phyloP scores from a whole-genome alignment of 92 coral and sea anemone species.

The Muricea muricata region DNA sequence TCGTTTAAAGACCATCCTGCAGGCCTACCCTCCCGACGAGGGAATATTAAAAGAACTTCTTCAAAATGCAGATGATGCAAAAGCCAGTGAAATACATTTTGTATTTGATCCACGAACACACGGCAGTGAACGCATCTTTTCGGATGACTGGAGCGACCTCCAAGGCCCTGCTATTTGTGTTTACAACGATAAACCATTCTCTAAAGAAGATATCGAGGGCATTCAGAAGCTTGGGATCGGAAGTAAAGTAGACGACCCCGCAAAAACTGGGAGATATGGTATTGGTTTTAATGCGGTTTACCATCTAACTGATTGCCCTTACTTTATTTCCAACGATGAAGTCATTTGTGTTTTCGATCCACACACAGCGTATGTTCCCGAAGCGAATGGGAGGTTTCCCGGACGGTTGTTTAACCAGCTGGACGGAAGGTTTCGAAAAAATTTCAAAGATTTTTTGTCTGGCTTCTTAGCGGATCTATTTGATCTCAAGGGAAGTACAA shows the following conservation, averaged over 20 bases:
- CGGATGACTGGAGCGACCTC: conserved; percentile 75
- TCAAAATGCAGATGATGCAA: conserved; percentile 94
- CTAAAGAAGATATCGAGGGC: conserved; percentile 82
- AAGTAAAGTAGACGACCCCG: conserved; percentile 35
- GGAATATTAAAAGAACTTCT: conserved; percentile 89
- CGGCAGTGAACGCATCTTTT: conserved; percentile 56
- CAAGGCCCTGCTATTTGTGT: conserved; percentile 97
- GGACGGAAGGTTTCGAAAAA: conserved; percentile 41
- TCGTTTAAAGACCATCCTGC: conserved; percentile 75
- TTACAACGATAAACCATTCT: conserved; percentile 83
- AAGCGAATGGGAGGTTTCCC: conserved; percentile 67
- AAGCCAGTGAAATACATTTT: conserved; percentile 87
- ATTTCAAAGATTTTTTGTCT: conserved; percentile 73
- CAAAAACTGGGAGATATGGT: conserved; percentile 88
- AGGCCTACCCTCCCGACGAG: conserved; percentile 81
- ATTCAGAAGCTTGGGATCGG: conserved; percentile 70
- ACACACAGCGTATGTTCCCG: conserved; percentile 77
- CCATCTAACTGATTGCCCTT: conserved; percentile 91
- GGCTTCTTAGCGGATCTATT: conserved; percentile 81
- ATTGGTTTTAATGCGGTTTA: conserved; percentile 94
- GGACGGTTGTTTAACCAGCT: conserved; percentile 78
- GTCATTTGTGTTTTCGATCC: conserved; percentile 86
- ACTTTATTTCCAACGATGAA: conserved; percentile 81
- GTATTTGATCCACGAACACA: conserved; percentile 82
- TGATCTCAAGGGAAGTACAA: conserved; percentile 68